A percentile compares a stretch with the other conserved stretches of the same genome.
phyloP scores from a whole-genome alignment of 2,113 vertebrate genomes.

The Labeo rohita region DNA sequence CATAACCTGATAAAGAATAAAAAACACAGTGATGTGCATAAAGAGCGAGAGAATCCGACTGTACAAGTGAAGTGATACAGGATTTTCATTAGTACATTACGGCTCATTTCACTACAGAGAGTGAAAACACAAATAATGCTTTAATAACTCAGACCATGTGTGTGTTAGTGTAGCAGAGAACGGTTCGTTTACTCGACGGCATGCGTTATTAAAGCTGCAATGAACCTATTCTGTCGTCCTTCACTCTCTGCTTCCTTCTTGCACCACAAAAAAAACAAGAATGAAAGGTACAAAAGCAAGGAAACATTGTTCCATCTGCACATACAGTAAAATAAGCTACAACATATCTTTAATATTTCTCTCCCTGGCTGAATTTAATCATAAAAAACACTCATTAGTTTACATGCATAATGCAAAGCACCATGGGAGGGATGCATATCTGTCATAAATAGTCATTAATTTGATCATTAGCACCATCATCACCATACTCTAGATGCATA shows the following conservation, averaged over 20 bases:
- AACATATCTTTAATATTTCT: constrained; percentile 16
- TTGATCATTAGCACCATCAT: constrained; percentile 71
- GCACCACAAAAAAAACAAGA: not conserved
- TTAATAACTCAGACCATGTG: not conserved
- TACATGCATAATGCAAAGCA: constrained; percentile 71
- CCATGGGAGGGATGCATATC: constrained; percentile 67
- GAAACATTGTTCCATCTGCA: not conserved
- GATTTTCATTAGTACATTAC: not conserved
- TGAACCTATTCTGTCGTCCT: constrained; percentile 70
- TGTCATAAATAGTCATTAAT: constrained; percentile 75
- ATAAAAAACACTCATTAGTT: constrained; percentile 64
- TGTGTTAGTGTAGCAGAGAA: constrained; percentile 69
- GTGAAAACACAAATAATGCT: not conserved
- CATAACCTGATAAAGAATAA: not conserved
- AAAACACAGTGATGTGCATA: not conserved
- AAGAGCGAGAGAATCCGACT: not conserved
- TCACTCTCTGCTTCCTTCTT: constrained; percentile 19
- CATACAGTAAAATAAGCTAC: constrained; percentile 8
- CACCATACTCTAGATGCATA: constrained; percentile 25
- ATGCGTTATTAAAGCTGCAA: constrained; percentile 78
- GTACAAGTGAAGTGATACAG: not conserved
- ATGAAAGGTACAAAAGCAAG: constrained; percentile 18
- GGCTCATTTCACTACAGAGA: not conserved
- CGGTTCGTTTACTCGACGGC: constrained; percentile 75
- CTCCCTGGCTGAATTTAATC: constrained; percentile 56